These are phyloP conservation scores for Plemyria rubiginata DNA, from an alignment of 2,888 invertebrate genomes.

Conservation along the genomic window DNA sequence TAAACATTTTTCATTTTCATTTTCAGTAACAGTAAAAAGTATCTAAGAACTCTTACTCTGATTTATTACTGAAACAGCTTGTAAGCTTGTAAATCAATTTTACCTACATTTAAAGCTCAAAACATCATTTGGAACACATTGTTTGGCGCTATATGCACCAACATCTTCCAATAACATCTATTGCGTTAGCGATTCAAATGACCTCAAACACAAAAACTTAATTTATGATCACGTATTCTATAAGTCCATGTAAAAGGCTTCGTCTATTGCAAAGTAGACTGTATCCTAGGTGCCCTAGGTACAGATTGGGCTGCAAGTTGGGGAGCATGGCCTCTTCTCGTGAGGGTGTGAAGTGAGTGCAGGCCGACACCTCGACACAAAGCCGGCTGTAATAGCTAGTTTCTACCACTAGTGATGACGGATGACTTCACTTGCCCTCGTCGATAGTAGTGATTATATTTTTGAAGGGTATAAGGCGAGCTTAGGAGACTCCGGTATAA, in stretches of 20 bases:
- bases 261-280: slow-evolving; percentile 16
- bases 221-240: slow-evolving; percentile 4
- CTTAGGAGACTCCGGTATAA: no score
- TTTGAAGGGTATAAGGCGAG: no score
- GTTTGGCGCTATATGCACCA: no score
- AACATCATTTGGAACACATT: neutral
- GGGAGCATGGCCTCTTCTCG: slow-evolving; percentile 30
- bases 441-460: no score
- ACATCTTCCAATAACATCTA: neutral
- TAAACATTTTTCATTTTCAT: no score
- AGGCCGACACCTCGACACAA: slow-evolving; percentile 79
- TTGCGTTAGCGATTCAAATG: slow-evolving; percentile 6
- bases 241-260: neutral
- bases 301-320: slow-evolving; percentile 4
- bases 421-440: slow-evolving; percentile 45
- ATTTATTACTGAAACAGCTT: no score
- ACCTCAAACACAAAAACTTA: slow-evolving; percentile 17
- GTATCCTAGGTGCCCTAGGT: slow-evolving; percentile 12
- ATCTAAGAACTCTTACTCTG: no score
- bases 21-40: no score
- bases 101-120: neutral
- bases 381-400: slow-evolving; percentile 75
- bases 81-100: no score
- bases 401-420: slow-evolving; percentile 57
- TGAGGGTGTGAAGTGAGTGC: slow-evolving; percentile 57